Percentiles rank a stretch among this genome's conserved stretches.
Conservation (phyloP, 2,113 vertebrate genomes). For the Phodopus roborovskii region DNA sequence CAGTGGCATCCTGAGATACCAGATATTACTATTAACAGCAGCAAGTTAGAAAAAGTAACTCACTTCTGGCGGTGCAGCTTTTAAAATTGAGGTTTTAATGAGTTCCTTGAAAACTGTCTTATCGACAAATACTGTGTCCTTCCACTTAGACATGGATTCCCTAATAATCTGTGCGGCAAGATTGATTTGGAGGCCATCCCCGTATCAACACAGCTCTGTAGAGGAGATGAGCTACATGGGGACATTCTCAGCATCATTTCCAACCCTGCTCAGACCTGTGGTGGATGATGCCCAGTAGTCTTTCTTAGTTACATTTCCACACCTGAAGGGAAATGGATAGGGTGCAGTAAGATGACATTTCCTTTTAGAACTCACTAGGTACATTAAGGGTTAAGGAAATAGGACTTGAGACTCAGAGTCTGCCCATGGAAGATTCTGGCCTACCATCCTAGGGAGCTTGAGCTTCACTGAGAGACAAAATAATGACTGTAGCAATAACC, state of each 20-base stretch:
- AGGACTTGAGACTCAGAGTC: neutral
- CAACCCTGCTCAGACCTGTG: neutral
- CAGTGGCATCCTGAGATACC: neutral
- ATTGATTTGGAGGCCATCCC: neutral
- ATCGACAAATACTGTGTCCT: slow-evolving; percentile 51
- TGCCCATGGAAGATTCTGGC: neutral
- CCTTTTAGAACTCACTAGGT: neutral
- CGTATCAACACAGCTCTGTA: neutral
- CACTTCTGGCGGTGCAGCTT: neutral
- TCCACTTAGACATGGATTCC: slow-evolving; percentile 49
- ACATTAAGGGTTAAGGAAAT: neutral
- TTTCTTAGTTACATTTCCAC: neutral
- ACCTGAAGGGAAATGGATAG: fast-evolving
- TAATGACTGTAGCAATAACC: neutral
- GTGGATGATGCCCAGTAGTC: neutral
- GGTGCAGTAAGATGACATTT: neutral
- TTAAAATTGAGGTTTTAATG: slow-evolving; percentile 65
- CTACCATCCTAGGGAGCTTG: neutral
- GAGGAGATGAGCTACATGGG: neutral
- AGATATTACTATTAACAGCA: slow-evolving; percentile 41
- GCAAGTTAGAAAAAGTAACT: slow-evolving; percentile 60
- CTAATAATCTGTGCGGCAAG: neutral
- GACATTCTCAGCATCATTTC: neutral
- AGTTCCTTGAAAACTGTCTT: slow-evolving; percentile 66
- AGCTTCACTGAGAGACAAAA: neutral